Conservation (phyloP, 1,140 invertebrate species). For the Panulirus ornatus region DNA sequence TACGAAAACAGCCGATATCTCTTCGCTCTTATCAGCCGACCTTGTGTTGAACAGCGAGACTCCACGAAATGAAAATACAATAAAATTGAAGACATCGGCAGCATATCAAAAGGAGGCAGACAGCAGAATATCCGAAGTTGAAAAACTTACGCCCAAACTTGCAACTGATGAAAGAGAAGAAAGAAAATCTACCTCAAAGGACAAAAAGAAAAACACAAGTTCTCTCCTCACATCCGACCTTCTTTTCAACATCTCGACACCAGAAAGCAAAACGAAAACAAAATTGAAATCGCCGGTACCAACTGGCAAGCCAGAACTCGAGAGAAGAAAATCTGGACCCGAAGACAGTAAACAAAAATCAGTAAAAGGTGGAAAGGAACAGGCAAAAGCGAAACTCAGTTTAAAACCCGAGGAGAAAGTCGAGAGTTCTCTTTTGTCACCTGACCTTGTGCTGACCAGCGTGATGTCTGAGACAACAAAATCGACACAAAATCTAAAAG, state of each 20-base stretch:
- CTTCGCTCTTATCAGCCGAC: neutral
- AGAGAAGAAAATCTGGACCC: neutral
- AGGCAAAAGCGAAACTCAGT: neutral
- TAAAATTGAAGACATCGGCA: neutral
- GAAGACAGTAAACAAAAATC: neutral
- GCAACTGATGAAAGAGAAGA: neutral
- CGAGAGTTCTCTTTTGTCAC: slow-evolving; percentile 16
- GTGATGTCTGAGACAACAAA: neutral
- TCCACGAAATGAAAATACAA: neutral
- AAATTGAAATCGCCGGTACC: no score
- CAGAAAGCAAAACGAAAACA: neutral
- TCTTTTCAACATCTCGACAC: neutral
- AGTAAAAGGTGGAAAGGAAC: neutral
- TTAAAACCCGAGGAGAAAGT: neutral
- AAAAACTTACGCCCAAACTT: neutral
- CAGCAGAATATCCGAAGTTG: neutral
- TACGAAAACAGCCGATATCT: no score
- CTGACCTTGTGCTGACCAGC: slow-evolving; percentile 9
- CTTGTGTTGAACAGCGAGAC: neutral
- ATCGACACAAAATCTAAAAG: slow-evolving; percentile 17
- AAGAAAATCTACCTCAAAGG: no score
- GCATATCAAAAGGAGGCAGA: neutral
- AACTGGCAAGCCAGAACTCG: no score
- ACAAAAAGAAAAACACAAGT: no score
- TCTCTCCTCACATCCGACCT: no score